These are phyloP conservation scores for Daubentonia madagascariensis DNA, from an alignment of 2,113 vertebrate species.

Conservation along the genomic window DNA sequence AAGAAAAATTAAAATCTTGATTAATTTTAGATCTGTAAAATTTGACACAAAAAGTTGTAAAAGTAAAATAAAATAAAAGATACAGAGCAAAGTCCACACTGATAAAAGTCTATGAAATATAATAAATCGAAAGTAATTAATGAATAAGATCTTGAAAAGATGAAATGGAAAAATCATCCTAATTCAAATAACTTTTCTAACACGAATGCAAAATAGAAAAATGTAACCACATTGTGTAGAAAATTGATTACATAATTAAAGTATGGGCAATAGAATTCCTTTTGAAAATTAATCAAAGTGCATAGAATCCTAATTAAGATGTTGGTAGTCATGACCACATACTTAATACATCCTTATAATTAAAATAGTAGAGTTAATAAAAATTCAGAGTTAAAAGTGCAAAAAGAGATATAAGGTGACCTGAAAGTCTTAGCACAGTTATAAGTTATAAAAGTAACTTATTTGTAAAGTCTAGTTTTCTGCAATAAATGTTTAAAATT, in stretches of 20 bases:
- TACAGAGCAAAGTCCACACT: not conserved
- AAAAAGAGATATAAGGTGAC: not conserved
- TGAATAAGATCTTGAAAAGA: not conserved
- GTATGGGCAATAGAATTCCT: not conserved
- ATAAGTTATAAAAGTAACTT: not conserved
- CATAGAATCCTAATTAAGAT: not conserved
- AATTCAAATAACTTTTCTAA: conserved; percentile 7
- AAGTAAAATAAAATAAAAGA: conserved; percentile 9
- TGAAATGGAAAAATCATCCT: not conserved
- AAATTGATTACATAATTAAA: not conserved
- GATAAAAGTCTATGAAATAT: not conserved
- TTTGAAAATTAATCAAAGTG: not conserved
- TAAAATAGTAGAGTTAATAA: not conserved
- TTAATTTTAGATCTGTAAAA: not conserved
- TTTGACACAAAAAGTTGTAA: conserved; percentile 3
- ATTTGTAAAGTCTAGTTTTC: not conserved
- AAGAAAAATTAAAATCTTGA: conserved; percentile 24
- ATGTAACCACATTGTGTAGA: not conserved
- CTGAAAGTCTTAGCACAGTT: not conserved
- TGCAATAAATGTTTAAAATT: not conserved
- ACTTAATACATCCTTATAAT: not conserved
- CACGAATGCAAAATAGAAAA: not conserved
- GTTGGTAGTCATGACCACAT: not conserved
- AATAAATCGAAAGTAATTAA: not conserved
- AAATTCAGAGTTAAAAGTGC: not conserved